phyloP scores from a whole-genome alignment of 2,888 invertebrate species.

The Athalia circularis region DNA sequence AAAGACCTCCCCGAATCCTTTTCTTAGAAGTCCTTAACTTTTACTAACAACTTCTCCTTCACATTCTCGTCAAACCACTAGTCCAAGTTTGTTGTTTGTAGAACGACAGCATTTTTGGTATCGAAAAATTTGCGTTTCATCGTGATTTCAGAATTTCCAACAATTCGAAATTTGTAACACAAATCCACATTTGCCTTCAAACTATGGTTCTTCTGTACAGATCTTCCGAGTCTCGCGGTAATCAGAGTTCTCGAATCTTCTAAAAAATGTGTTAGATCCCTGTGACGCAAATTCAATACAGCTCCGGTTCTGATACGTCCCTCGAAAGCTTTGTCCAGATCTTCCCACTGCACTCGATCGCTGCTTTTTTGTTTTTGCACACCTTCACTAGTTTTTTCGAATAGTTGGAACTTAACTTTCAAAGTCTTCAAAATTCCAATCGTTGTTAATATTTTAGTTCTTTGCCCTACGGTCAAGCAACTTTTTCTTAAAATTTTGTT shows the following conservation, averaged over 20 bases:
- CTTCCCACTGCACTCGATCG: constrained; percentile 26
- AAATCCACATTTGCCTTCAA: constrained; percentile 34
- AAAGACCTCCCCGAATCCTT: constrained; percentile 54
- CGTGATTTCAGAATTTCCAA: background rate
- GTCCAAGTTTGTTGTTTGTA: constrained; percentile 51
- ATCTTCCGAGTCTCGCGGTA: background rate
- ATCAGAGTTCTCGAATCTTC: background rate
- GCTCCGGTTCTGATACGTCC: background rate
- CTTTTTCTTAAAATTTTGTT: constrained; percentile 23
- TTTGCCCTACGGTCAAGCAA: background rate
- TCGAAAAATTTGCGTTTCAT: constrained; percentile 53
- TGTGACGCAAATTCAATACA: constrained; percentile 8
- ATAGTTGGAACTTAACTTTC: constrained; percentile 3
- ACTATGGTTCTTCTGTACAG: background rate
- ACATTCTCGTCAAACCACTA: constrained; percentile 51
- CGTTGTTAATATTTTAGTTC: constrained; percentile 14
- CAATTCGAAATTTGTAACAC: background rate
- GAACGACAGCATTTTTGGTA: constrained; percentile 47
- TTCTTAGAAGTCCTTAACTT: constrained; percentile 57
- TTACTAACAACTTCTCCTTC: constrained; percentile 45
- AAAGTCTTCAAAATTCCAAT: background rate
- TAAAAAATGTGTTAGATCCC: background rate
- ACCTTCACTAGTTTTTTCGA: background rate
- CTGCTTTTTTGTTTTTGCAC: background rate
- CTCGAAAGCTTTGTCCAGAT: constrained; percentile 18